Evolutionary conservation across 2,888 invertebrate species (phyloP).

Genomic region (Caenorhabditis doughertyi): DNA sequence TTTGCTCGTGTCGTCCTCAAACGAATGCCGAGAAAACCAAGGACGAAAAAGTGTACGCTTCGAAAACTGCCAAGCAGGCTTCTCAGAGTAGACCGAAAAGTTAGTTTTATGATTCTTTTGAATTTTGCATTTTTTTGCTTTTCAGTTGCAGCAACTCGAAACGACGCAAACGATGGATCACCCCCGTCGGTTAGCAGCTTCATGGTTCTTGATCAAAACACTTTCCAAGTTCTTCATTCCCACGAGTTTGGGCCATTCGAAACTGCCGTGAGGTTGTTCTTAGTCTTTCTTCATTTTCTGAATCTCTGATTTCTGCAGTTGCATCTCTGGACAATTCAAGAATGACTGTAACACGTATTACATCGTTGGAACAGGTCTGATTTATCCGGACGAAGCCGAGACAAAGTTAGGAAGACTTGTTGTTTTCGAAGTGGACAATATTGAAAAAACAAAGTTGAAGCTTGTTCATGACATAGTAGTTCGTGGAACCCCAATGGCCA

Average conservation of each 20-base stretch:
- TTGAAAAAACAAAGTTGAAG: conserved; percentile 75
- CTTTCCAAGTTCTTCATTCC: conserved; percentile 95
- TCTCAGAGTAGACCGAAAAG: conserved; percentile 39
- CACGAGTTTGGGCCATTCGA: conserved; percentile 94
- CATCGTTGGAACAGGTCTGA: conserved; percentile 94
- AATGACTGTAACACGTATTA: conserved; percentile 95
- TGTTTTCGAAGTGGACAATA: conserved; percentile 72
- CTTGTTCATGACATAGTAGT: conserved; percentile 96
- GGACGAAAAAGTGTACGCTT: conserved; percentile 34
- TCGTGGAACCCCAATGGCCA: conserved; percentile 87
- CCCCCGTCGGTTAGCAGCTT: conserved; percentile 84
- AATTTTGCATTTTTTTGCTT: not conserved
- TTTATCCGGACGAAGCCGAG: conserved; percentile 97
- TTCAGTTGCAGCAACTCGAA: conserved; percentile 32
- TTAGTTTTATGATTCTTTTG: not conserved
- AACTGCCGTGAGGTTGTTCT: conserved; percentile 68
- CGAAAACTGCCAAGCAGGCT: conserved; percentile 30
- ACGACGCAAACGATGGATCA: conserved; percentile 85
- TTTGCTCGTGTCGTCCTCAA: conserved; percentile 91
- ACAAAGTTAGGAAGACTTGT: conserved; percentile 75
- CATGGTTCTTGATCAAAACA: conserved; percentile 95
- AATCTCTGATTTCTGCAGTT: conserved; percentile 55
- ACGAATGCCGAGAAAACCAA: conserved; percentile 86
- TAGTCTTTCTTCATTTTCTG: too few species aligned
- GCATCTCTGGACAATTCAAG: conserved; percentile 84